phyloP scores from a whole-genome alignment of 2,797 vertebrate species.

The Arctocebus calabarensis region DNA sequence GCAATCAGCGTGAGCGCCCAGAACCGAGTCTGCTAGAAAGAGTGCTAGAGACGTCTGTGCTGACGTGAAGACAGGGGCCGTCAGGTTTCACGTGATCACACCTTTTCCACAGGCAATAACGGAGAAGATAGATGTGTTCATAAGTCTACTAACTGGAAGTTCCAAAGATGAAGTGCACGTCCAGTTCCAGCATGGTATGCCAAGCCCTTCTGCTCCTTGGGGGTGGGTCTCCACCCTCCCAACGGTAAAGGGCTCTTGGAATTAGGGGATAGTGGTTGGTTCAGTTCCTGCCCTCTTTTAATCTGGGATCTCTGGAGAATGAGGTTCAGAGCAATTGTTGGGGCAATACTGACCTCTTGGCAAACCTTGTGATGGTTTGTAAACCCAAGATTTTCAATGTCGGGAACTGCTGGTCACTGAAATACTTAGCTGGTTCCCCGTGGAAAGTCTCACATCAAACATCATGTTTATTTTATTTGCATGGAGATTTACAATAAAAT shows the following conservation, averaged over 20 bases:
- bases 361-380: background rate
- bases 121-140: background rate
- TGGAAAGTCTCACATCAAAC: background rate
- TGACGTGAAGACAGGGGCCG: background rate
- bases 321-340: background rate
- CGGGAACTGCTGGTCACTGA: background rate
- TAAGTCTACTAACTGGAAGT: background rate
- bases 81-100: background rate
- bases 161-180: background rate
- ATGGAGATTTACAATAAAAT: background rate
- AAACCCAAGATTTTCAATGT: background rate
- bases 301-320: background rate
- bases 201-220: background rate
- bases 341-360: background rate
- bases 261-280: background rate
- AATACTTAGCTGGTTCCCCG: background rate
- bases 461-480: background rate
- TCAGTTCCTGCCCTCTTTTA: background rate
- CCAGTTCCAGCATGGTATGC: rapidly evolving
- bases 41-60: background rate
- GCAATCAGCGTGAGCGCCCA: background rate
- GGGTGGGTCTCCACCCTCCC: background rate
- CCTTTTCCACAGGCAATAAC: background rate
- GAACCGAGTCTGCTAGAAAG: background rate
- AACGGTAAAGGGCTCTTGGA: background rate